phyloP scores from a whole-genome alignment of 2,888 invertebrate genomes.

The Lordiphosa fenestrarum region DNA sequence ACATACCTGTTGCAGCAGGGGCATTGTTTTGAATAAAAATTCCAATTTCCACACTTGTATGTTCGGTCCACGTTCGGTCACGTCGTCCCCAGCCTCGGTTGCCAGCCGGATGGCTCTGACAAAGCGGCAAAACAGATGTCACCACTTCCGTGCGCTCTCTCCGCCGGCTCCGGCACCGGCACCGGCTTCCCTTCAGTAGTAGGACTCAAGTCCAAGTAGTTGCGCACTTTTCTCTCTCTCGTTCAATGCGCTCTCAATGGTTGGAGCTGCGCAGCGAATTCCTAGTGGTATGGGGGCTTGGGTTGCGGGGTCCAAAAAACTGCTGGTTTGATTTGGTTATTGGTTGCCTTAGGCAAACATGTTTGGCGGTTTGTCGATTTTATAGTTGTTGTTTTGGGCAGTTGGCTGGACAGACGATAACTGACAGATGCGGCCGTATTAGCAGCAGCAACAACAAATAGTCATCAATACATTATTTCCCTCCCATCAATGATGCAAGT shows the following conservation, averaged over 20 bases:
- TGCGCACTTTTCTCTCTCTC: slow-evolving; percentile 13
- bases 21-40: slow-evolving; percentile 80
- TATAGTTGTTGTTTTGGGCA: slow-evolving; percentile 20
- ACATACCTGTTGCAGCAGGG: slow-evolving; percentile 80
- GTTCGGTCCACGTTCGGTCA: slow-evolving; percentile 49
- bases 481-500: slow-evolving; percentile 61
- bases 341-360: slow-evolving; percentile 53
- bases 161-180: slow-evolving; percentile 19
- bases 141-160: slow-evolving; percentile 57
- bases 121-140: slow-evolving; percentile 75
- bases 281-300: slow-evolving; percentile 15
- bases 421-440: slow-evolving; percentile 59
- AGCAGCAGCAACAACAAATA: slow-evolving; percentile 65
- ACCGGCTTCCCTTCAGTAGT: slow-evolving; percentile 27
- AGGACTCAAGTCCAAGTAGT: slow-evolving; percentile 27
- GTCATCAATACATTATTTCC: slow-evolving; percentile 71
- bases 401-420: slow-evolving; percentile 45
- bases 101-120: slow-evolving; percentile 57
- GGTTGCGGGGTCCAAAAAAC: neutral
- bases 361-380: slow-evolving; percentile 53
- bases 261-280: slow-evolving; percentile 48
- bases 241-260: slow-evolving; percentile 33
- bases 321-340: slow-evolving; percentile 41
- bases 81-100: slow-evolving; percentile 41
- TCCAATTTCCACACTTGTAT: slow-evolving; percentile 78